These are phyloP conservation scores for Epiblema foenella DNA, from an alignment of 2,888 invertebrate species.

Conservation along the genomic window DNA sequence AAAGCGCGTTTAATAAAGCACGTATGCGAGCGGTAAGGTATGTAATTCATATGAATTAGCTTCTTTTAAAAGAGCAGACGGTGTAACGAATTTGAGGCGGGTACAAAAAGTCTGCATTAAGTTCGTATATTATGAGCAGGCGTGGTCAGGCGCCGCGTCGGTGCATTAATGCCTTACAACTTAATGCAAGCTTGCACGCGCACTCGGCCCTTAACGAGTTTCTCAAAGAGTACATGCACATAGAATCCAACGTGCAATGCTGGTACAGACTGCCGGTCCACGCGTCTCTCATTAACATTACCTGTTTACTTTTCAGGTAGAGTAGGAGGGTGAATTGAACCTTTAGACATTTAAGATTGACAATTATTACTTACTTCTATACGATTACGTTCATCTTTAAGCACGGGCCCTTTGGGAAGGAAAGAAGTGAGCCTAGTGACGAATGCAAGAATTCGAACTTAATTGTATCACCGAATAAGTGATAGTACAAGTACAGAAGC, in stretches of 20 bases:
- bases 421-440: too few species aligned
- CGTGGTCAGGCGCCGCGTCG: conserved; percentile 67
- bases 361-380: not conserved
- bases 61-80: conserved; percentile 44
- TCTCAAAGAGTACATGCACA: conserved; percentile 38
- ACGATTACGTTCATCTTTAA: not conserved
- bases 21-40: conserved; percentile 51
- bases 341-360: not conserved
- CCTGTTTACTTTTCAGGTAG: conserved; percentile 3
- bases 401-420: too few species aligned
- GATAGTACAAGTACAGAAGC: too few species aligned
- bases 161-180: conserved; percentile 78
- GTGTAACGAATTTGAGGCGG: conserved; percentile 47
- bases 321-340: not conserved
- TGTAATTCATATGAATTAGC: conserved; percentile 62
- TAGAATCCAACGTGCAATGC: conserved; percentile 9
- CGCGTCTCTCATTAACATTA: not conserved
- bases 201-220: conserved; percentile 52
- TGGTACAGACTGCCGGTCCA: not conserved
- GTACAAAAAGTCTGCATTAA: conserved; percentile 55
- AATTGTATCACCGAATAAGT: too few species aligned
- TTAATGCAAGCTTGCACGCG: conserved; percentile 75
- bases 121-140: conserved; percentile 58
- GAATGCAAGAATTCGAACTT: too few species aligned
- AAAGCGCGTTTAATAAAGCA: conserved; percentile 14